Evolutionary conservation across 2,888 invertebrate species (phyloP), one percentile per base, ranked within the genome.

Genomic region (Druceiella hillmani): DNA sequence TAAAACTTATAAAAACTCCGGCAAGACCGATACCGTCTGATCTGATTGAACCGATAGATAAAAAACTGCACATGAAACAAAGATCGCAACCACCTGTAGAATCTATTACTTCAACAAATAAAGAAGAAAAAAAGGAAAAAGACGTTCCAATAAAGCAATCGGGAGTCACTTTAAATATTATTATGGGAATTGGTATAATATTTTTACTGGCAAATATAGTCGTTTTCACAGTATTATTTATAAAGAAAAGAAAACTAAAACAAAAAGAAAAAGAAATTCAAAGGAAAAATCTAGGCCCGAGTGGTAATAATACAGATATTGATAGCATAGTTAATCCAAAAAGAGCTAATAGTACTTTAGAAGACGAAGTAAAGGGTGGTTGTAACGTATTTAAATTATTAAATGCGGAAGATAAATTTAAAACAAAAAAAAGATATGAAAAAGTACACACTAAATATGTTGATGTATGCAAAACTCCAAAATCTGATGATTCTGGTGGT

Each of bases 171-270:
- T 61, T 80, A 42, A 76, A 79, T 46, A 60, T 82, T 33, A 64
- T 82, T 27, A 71, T 81, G 30, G 75, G 76, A 1, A 64, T 83
- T 43, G 83, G 83, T 14, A 71, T 83, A 32, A 61, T 84, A 28
- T 87, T 90, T 55, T 63, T 90, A 4, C 62, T 83, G 13, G 68
- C 86, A 4, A 90, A 89, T 56, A 61, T 87, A 7, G 74, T 78
- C n/a, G 75, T 81, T 17, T 81, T 84, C 51, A 66, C 77, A 1
- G 74, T 76, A 43, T 62, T 87, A 25, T 85, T 82, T 55, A 78
- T 79, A 47, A 83, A 80, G 58, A 78, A 78, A 52, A 70, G 76
- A 41, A 74, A 70, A 55, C 57, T 76, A 14, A 74, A 71, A 50
- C 61, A 67, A 41, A 63, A 73, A 37, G 76, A 75, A 47, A 63